Evolutionary conservation across 2,888 invertebrate species (phyloP).

Genomic region (Carterocephalus palaemon): DNA sequence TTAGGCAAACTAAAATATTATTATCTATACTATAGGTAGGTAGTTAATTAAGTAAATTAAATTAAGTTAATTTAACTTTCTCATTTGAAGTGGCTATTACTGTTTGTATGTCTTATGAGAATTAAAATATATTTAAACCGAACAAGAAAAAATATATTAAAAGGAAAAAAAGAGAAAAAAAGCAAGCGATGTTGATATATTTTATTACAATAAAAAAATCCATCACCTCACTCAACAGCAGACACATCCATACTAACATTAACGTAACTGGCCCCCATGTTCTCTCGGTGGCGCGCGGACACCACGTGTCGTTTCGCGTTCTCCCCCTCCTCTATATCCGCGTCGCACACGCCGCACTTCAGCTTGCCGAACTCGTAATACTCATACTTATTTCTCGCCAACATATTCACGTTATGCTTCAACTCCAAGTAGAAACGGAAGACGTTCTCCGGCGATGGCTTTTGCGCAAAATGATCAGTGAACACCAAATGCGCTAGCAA

Average conservation of each 20-base stretch:
- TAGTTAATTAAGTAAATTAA: too few species aligned
- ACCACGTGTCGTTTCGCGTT: conserved; percentile 69
- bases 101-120: too few species aligned
- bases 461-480: conserved; percentile 58
- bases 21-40: too few species aligned
- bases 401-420: conserved; percentile 68
- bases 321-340: conserved; percentile 57
- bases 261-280: conserved; percentile 71
- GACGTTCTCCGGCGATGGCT: conserved; percentile 56
- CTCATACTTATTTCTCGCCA: conserved; percentile 63
- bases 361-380: conserved; percentile 65
- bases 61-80: too few species aligned
- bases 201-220: neutral
- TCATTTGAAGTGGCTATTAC: too few species aligned
- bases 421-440: conserved; percentile 70
- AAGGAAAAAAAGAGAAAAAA: too few species aligned
- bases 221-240: conserved; percentile 58
- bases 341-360: conserved; percentile 66
- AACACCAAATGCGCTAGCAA: conserved; percentile 60
- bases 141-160: too few species aligned
- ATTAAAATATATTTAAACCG: too few species aligned
- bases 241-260: conserved; percentile 53
- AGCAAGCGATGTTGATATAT: too few species aligned
- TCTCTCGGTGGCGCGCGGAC: conserved; percentile 62
- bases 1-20: too few species aligned